Conservation (phyloP, 2,113 vertebrate species). For the Prochilodus magdalenae region DNA sequence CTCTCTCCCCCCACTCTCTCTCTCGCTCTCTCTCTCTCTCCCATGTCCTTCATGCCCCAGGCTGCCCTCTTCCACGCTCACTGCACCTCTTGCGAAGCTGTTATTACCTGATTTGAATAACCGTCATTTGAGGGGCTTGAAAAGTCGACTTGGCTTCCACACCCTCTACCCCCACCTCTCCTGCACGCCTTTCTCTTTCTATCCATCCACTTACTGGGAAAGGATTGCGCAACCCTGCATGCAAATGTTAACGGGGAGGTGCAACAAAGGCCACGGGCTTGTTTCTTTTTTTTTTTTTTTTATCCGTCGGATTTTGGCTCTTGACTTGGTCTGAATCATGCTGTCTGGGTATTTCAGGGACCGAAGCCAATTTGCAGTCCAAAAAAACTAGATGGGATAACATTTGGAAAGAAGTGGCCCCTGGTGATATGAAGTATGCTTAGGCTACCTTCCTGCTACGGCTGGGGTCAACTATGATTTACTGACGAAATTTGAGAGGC, state of each 20-base stretch:
- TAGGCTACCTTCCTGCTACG: not conserved
- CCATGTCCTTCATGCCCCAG: slow-evolving; percentile 1
- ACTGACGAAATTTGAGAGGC: not conserved
- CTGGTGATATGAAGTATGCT: not conserved
- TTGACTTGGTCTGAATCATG: not conserved
- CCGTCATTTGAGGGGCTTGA: slow-evolving; percentile 48
- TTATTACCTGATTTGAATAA: slow-evolving; percentile 65
- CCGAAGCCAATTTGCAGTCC: not conserved
- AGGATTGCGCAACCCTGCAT: slow-evolving; percentile 10
- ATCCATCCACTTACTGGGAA: slow-evolving; percentile 4
- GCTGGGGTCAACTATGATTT: not conserved
- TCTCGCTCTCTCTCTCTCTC: not conserved
- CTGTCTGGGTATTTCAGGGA: not conserved
- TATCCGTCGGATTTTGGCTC: slow-evolving; percentile 1
- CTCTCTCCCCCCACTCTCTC: not conserved
- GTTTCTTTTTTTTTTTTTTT: not conserved
- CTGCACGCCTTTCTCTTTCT: not conserved
- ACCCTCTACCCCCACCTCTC: not conserved
- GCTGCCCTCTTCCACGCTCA: not conserved
- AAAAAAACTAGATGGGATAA: not conserved
- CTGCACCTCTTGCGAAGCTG: slow-evolving; percentile 16
- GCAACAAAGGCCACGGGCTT: not conserved
- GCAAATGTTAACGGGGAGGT: slow-evolving; percentile 46
- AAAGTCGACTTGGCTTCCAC: slow-evolving; percentile 39
- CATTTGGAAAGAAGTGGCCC: not conserved